A percentile compares a stretch with the other conserved stretches of the same genome.
Evolutionary conservation across 2,113 vertebrate genomes (phyloP).

Genomic region (Cervus canadensis): DNA sequence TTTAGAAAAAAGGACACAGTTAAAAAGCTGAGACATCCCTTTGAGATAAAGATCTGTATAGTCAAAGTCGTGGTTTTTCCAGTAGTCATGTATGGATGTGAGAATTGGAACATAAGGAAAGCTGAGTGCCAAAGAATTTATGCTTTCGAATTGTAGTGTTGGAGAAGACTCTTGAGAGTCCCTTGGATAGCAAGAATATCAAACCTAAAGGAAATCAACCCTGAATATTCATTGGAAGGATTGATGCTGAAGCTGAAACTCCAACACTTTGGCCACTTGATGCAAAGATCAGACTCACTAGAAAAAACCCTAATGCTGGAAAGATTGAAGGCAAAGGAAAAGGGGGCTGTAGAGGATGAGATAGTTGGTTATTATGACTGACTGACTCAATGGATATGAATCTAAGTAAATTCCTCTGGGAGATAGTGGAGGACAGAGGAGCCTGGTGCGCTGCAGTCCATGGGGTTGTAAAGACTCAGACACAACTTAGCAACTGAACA

Average conservation of each 20-base stretch:
- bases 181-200: not conserved
- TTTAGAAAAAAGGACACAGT: not conserved
- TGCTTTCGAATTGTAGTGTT: not conserved
- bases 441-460: not conserved
- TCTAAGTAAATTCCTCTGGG: not conserved
- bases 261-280: not conserved
- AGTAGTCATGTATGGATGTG: not conserved
- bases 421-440: not conserved
- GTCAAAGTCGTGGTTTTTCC: not conserved
- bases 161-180: not conserved
- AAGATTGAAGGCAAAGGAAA: not conserved
- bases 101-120: not conserved
- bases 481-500: not conserved
- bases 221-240: not conserved
- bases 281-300: accelerated
- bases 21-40: not conserved
- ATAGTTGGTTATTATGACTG: not conserved
- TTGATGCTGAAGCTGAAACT: not conserved
- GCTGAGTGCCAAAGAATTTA: not conserved
- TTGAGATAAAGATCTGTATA: not conserved
- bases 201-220: not conserved
- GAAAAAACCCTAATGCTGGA: not conserved
- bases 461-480: not conserved
- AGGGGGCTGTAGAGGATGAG: not conserved
- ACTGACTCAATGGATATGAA: not conserved